Percentiles rank a stretch among this genome's conserved stretches.
phyloP scores from a whole-genome alignment of 2,797 vertebrate species.

The Gallirallus australis region DNA sequence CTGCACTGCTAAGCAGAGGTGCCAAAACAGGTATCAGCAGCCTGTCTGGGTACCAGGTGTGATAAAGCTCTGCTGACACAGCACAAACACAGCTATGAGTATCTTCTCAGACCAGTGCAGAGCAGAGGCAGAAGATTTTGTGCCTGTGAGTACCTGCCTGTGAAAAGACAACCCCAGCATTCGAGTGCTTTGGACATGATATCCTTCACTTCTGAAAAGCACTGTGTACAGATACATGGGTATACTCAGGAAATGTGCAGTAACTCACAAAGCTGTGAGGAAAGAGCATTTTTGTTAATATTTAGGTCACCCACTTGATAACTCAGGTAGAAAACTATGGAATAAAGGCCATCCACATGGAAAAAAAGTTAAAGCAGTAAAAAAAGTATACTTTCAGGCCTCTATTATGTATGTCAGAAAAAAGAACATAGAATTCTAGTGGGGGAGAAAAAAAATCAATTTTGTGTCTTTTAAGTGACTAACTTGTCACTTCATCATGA shows the following conservation, averaged over 20 bases:
- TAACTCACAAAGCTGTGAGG: background rate
- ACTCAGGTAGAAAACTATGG: background rate
- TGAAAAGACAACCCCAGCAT: background rate
- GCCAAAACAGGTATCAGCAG: background rate
- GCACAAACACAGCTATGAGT: background rate
- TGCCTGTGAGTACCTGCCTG: background rate
- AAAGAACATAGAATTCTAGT: background rate
- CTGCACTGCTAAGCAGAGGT: background rate
- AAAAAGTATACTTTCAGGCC: background rate
- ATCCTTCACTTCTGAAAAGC: background rate
- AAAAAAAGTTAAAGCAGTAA: background rate
- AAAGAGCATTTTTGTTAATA: background rate
- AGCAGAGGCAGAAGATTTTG: background rate
- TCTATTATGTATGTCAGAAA: background rate
- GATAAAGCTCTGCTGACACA: background rate
- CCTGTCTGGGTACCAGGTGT: background rate
- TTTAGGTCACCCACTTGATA: background rate
- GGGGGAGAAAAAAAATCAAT: background rate
- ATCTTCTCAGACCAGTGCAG: background rate
- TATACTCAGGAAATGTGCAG: background rate
- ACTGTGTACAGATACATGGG: fast-evolving
- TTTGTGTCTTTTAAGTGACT: background rate
- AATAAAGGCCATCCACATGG: background rate
- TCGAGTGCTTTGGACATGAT: background rate
- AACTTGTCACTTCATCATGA: background rate